Percentiles rank a stretch among this genome's conserved stretches.
Conservation (phyloP, 2,888 invertebrate genomes). For the Cremastinae sp. region DNA sequence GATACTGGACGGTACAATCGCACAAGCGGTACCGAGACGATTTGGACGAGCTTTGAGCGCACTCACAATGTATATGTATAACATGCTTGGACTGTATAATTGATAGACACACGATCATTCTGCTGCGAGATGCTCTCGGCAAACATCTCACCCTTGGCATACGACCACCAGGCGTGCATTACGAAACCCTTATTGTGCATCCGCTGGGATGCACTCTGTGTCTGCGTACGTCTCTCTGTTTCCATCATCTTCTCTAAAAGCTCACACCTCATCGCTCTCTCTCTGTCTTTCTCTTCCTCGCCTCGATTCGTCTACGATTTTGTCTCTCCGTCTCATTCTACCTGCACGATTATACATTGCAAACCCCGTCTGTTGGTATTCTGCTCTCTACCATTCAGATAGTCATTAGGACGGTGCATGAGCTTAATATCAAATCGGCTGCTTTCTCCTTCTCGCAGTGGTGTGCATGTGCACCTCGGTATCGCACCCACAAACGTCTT, state of each 20-base stretch:
- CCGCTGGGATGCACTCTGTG: slow-evolving; percentile 45
- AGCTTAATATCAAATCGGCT: slow-evolving; percentile 51
- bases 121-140: slow-evolving; percentile 52
- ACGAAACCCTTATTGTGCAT: slow-evolving; percentile 52
- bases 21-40: slow-evolving; percentile 34
- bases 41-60: slow-evolving; percentile 43
- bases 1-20: slow-evolving; percentile 35
- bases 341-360: slow-evolving; percentile 22
- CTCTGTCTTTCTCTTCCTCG: not conserved
- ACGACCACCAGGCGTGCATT: slow-evolving; percentile 43
- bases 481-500: too few species aligned
- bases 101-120: slow-evolving; percentile 64
- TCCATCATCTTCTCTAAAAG: slow-evolving; percentile 39
- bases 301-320: not conserved
- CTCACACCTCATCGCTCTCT: slow-evolving; percentile 4
- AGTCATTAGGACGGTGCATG: slow-evolving; percentile 51
- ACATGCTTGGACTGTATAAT: slow-evolving; percentile 62
- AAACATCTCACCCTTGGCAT: slow-evolving; percentile 57
- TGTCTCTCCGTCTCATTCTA: slow-evolving; percentile 5
- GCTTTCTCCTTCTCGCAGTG: slow-evolving; percentile 34
- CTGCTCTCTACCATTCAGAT: slow-evolving; percentile 27
- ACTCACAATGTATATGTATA: slow-evolving; percentile 22
- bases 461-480: slow-evolving; percentile 14
- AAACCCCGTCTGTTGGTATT: slow-evolving; percentile 30
- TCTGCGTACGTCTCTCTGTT: slow-evolving; percentile 41